Evolutionary conservation across 2,797 vertebrate species (phyloP).

Genomic region (Ptychadena robeensis): DNA sequence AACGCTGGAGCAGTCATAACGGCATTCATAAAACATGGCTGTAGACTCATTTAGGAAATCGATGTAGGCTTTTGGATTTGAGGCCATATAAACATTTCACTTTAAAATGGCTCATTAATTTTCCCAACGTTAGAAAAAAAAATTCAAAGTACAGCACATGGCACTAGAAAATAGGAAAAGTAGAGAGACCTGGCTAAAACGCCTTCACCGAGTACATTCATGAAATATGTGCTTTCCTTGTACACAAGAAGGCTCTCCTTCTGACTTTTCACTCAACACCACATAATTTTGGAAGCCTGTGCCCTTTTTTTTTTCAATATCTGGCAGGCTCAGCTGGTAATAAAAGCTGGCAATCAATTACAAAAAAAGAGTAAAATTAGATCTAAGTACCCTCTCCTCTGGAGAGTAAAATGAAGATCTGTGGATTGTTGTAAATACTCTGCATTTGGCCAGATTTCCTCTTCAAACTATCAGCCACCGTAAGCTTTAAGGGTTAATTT

Average conservation of each 20-base stretch:
- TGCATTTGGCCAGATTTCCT: conserved; percentile 60
- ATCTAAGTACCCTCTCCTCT: conserved; percentile 61
- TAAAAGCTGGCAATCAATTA: conserved; percentile 78
- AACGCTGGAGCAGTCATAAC: conserved; percentile 63
- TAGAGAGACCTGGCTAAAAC: conserved; percentile 65
- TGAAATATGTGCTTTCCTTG: conserved; percentile 75
- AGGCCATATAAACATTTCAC: conserved; percentile 71
- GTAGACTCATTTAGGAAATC: conserved; percentile 70
- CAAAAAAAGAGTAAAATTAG: conserved; percentile 72
- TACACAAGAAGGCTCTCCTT: conserved; percentile 70
- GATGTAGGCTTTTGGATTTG: conserved; percentile 68
- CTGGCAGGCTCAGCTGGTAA: conserved; percentile 79
- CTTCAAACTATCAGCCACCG: conserved; percentile 41
- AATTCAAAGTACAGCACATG: conserved; percentile 25
- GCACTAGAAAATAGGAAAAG: conserved; percentile 66
- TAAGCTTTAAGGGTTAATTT: conserved; percentile 5
- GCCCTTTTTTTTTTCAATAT: conserved; percentile 79
- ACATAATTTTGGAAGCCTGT: conserved; percentile 80
- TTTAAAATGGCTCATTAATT: conserved; percentile 71
- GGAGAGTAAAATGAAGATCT: conserved; percentile 33
- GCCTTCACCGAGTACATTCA: conserved; percentile 71
- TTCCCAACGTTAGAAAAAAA: conserved; percentile 41
- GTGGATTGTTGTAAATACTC: conserved; percentile 62
- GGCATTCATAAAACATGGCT: conserved; percentile 67
- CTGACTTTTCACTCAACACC: conserved; percentile 84